Evolutionary conservation across 2,113 vertebrate species (phyloP).

Genomic region (Capricornis sumatraensis): DNA sequence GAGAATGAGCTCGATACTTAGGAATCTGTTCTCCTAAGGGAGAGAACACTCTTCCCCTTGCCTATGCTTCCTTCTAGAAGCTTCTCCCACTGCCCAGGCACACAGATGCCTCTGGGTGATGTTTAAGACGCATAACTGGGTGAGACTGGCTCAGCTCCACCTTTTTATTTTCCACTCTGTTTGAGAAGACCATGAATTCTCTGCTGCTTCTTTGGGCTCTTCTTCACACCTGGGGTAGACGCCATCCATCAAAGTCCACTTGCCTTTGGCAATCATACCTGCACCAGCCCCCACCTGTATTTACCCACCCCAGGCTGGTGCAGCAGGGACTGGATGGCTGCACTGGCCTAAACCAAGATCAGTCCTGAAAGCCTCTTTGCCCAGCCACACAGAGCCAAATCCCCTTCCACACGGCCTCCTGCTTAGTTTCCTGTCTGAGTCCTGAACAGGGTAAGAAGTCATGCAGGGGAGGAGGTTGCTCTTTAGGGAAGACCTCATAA

Average conservation of each 20-base stretch:
- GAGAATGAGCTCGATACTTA: fast-evolving
- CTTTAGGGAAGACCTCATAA: not conserved
- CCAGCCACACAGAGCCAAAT: fast-evolving
- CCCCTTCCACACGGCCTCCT: not conserved
- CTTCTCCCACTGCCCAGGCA: not conserved
- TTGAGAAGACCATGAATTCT: not conserved
- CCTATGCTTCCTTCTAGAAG: not conserved
- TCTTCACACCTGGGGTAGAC: not conserved
- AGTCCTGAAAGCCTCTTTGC: too few species aligned
- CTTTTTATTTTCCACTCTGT: not conserved
- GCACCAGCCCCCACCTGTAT: too few species aligned
- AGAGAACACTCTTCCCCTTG: not conserved
- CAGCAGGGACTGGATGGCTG: not conserved
- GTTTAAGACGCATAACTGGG: not conserved
- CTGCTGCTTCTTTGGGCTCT: not conserved
- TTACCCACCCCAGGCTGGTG: not conserved
- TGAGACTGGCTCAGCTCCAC: fast-evolving
- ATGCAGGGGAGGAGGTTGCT: not conserved
- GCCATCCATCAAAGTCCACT: not conserved
- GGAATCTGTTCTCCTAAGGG: not conserved
- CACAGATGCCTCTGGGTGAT: not conserved
- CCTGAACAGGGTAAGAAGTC: not conserved
- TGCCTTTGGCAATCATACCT: not conserved
- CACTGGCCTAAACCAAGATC: not conserved
- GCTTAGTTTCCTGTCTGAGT: not conserved